Base-by-base conservation (phyloP, 2,113 vertebrate genomes). In the Nothocercus julius region DNA sequence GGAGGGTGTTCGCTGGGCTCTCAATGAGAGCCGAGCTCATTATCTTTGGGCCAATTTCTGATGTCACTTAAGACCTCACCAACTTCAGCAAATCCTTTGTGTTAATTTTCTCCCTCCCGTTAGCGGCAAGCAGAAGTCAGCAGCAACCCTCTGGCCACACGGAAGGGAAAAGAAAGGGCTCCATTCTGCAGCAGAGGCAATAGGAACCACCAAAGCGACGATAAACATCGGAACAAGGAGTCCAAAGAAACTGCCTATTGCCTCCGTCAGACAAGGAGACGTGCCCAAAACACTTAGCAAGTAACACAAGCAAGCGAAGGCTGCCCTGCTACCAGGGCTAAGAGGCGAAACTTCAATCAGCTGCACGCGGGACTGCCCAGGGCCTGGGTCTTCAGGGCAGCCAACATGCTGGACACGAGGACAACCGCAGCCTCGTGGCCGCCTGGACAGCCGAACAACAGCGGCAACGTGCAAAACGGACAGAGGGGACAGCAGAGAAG, bases 401-500 rank as follows among this genome's bases (percentile, higher is more conserved):
- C n/a, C 4, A 14, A 69, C 36, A 19, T 40, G 13, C 30, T 15
- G 17, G 58, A 32, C 40, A 59, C 18, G n/a, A 15, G 7, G 20
- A 44, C 34, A 42, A 21, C 7, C 1, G 1, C 42, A 62, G 49
- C 77, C 32, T 12, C 14, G 7, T 18, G 36, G 38, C 22, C 7
- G 7, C 61, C 13, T 7, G 17, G 38, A 45, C 17, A 6, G 75
- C 34, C 13, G 28, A 42, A 22, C n/a, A 15, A 16, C 30, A 53
- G 34, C 6, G 11, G 42, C 36, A 76, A 72, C 8, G 34, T 74
- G 64, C 44, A 51, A 45, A 80, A 74, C 15, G 21, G 19, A 16
- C 0, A 0, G 25, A 22, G 44, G 40, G 67, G 18, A 30, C 0
- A 0, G 34, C 54, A 53, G 30, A 82, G 28, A 40, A 49, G 18